Conservation (phyloP, 1,140 invertebrate genomes). For the Octopus sinensis region DNA sequence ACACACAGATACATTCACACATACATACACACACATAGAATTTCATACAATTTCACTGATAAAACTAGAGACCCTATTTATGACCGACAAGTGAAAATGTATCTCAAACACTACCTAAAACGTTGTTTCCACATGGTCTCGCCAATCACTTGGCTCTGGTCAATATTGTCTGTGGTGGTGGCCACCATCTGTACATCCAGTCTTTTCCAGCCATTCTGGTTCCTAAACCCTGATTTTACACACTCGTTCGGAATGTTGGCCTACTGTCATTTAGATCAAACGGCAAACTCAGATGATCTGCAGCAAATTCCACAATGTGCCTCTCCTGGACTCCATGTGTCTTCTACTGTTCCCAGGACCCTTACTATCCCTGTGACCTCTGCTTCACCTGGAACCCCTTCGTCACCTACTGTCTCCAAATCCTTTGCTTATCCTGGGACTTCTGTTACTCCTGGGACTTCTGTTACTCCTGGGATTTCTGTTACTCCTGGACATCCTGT, state of each 20-base stretch:
- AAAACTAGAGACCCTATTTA: no score
- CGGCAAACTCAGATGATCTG: no score
- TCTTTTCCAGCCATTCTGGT: constrained; percentile 52
- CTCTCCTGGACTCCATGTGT: no score
- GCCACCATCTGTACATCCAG: constrained; percentile 41
- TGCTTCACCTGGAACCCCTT: background rate
- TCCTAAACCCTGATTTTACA: constrained; percentile 36
- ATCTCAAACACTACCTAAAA: background rate
- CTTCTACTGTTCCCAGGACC: background rate
- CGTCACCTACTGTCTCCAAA: background rate
- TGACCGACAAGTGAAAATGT: background rate
- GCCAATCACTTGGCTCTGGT: constrained; percentile 48
- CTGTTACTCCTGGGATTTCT: no score
- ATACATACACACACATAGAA: background rate
- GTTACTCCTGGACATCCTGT: no score
- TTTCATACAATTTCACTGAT: no score
- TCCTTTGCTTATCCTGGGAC: no score
- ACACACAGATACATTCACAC: background rate
- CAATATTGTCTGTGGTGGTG: constrained; percentile 49
- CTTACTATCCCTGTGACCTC: constrained; percentile 19
- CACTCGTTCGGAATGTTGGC: constrained; percentile 46
- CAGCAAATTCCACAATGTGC: no score
- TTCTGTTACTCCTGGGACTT: no score
- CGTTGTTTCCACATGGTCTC: constrained; percentile 25
- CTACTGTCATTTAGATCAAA: constrained; percentile 27